Evolutionary conservation across 2,888 invertebrate genomes (phyloP).

Genomic region (Epinotia ramella): DNA sequence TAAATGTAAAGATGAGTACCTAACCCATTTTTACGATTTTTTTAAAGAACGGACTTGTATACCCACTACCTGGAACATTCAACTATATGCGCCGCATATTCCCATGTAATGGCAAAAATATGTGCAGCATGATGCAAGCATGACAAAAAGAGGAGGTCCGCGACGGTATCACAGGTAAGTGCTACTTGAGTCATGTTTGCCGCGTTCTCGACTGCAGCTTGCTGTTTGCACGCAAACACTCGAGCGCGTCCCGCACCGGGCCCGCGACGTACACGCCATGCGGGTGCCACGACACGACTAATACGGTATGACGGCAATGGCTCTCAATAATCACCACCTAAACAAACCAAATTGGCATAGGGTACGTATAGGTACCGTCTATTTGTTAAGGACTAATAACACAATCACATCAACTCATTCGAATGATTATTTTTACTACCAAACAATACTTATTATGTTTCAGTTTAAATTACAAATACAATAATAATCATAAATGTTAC

Average conservation of each 20-base stretch:
- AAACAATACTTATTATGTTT: too few relatives aligned
- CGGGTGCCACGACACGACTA: constrained; percentile 9
- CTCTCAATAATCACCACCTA: neutral
- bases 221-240: constrained; percentile 76
- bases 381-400: too few relatives aligned
- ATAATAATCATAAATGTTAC: too few relatives aligned
- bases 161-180: constrained; percentile 67
- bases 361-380: too few relatives aligned
- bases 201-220: constrained; percentile 66
- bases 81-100: neutral
- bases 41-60: neutral
- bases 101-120: constrained; percentile 57
- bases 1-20: neutral
- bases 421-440: too few relatives aligned
- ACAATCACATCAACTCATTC: too few relatives aligned
- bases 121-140: constrained; percentile 63
- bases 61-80: neutral
- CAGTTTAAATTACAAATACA: too few relatives aligned
- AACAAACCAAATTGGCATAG: too few relatives aligned
- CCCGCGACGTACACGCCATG: constrained; percentile 18
- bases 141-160: constrained; percentile 53
- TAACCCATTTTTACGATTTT: too few relatives aligned
- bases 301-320: neutral
- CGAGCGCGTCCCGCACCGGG: constrained; percentile 39
- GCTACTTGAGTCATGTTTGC: constrained; percentile 75